phyloP scores from a whole-genome alignment of 2,888 invertebrate genomes.

The Noctua janthina region DNA sequence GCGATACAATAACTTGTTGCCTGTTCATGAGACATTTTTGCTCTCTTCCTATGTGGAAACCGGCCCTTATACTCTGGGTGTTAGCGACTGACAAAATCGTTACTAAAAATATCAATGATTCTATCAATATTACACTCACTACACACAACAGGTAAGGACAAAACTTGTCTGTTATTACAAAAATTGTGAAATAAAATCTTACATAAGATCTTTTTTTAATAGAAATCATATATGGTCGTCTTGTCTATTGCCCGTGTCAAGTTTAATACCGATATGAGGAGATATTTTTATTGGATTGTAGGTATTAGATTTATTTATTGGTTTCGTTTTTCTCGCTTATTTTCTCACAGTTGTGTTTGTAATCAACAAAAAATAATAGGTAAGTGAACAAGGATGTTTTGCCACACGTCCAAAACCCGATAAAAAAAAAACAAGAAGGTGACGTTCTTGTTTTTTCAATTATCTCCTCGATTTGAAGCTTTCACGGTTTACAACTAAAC shows the following conservation, averaged over 20 bases:
- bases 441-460: too few species aligned
- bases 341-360: background rate
- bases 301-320: background rate
- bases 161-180: background rate
- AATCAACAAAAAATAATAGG: background rate
- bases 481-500: too few species aligned
- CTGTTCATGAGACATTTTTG: too few species aligned
- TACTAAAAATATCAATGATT: too few species aligned
- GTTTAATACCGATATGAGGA: background rate
- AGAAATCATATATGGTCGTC: background rate
- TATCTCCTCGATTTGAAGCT: too few species aligned
- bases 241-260: background rate
- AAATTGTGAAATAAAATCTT: background rate
- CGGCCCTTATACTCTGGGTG: too few species aligned
- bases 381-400: background rate
- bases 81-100: background rate
- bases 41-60: too few species aligned
- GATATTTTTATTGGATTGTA: background rate
- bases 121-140: too few species aligned
- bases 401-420: background rate
- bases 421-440: too few species aligned
- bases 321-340: background rate
- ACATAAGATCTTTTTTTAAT: background rate
- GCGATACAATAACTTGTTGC: too few species aligned
- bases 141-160: background rate